Base-by-base conservation (phyloP, 30 jellyfish, hydroid and myxozoan genomes). In the Mastigias papua region DNA sequence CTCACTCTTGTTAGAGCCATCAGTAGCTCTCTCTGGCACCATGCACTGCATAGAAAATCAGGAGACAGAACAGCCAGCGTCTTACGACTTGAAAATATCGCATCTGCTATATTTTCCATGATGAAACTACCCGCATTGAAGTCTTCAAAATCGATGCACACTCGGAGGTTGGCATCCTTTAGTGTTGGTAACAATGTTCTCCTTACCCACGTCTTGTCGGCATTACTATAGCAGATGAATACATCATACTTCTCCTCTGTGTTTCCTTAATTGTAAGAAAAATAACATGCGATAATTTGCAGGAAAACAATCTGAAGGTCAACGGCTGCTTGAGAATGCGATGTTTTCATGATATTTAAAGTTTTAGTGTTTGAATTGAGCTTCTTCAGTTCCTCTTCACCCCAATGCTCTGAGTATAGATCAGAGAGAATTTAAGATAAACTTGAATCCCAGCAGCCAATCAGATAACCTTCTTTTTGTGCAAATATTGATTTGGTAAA, bases 31-130 rank as follows among this genome's bases (percentile, higher is more conserved):
- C 89, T 80, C 34, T 94, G 69, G 49, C 98, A 94, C 87, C 87
- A 88, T 16, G 28, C 91, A 48, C 94, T 89, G 69, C 9, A 49
- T 4, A 94, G 76, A 64, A 89, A 94, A 35, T 94, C 97, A 28
- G 97, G 97, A 5, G 98, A 94, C 19, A 94, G 73, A 16, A 94
- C 97, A 27, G 96, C 98, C 19, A 94, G 84, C 23, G 98, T 94
- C 27, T 82, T 84, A 1, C 96, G 87, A 78, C 98, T 94, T 42
- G 78, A 66, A 26, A 37, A 60, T 21, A 94, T 90, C 50, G 98
- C 97, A 61, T 84, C 97, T 16, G 93, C 81, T 22, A 94, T 84
- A 69, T 88, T 94, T 30, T 94, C 82, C 10, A 84, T 82, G 72
- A 88, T 82, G 90, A 60, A 66, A 17, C 64, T 87, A 48, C 98